A percentile compares a stretch with the other conserved stretches of the same genome.
Conservation (phyloP, 2,888 invertebrate species). For the Acanthoscelides obtectus region DNA sequence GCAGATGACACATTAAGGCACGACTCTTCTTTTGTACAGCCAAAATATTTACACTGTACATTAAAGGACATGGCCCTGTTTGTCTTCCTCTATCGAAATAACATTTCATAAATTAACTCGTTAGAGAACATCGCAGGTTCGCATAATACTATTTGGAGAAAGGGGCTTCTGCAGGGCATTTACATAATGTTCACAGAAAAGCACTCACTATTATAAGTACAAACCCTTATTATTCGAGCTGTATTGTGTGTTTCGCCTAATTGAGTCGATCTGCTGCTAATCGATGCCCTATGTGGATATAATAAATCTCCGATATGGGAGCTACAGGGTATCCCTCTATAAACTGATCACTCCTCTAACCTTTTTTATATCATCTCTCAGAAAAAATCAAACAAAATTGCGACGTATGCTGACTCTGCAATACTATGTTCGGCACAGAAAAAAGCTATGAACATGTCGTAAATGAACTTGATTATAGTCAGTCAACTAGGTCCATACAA, state of each 20-base stretch:
- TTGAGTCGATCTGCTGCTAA: conserved; percentile 23
- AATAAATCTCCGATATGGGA: background rate
- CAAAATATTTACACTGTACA: conserved; percentile 44
- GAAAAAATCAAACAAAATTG: too few species aligned
- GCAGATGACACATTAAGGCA: conserved; percentile 39
- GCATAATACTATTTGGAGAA: conserved; percentile 45
- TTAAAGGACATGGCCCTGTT: conserved; percentile 36
- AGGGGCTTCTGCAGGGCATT: conserved; percentile 43
- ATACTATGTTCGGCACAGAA: too few species aligned
- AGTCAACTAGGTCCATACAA: too few species aligned
- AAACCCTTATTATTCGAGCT: conserved; percentile 33
- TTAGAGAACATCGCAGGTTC: conserved; percentile 41
- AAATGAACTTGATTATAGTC: too few species aligned
- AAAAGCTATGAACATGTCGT: too few species aligned
- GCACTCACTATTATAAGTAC: conserved; percentile 42
- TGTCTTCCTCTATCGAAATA: conserved; percentile 39
- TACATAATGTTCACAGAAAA: conserved; percentile 42
- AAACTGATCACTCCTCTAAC: too few species aligned
- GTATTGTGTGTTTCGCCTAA: conserved; percentile 26
- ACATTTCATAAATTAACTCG: conserved; percentile 48
- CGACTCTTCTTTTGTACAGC: conserved; percentile 27
- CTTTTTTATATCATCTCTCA: too few species aligned
- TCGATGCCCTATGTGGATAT: background rate
- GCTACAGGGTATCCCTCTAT: background rate
- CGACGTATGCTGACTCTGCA: too few species aligned